A percentile compares a stretch with the other conserved stretches of the same genome.
Evolutionary conservation across 92 coral and sea anemone genomes (phyloP).

Genomic region (Zoanthus sansibaricus): DNA sequence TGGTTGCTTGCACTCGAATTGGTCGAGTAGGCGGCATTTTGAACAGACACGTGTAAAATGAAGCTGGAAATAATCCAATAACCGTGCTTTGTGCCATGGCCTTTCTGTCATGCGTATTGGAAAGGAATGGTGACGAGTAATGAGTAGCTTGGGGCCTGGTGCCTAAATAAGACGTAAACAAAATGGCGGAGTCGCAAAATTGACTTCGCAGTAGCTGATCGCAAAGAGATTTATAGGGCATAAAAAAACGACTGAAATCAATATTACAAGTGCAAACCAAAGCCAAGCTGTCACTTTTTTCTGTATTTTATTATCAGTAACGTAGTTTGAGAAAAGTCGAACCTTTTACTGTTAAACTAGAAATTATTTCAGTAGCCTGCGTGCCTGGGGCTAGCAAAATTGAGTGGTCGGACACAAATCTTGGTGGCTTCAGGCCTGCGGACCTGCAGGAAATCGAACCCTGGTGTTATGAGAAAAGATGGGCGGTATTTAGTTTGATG

Average conservation of each 20-base stretch:
- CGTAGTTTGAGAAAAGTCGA: no score
- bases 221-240: conserved; percentile 17
- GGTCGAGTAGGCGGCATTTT: conserved; percentile 36
- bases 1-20: conserved; percentile 36
- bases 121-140: conserved; percentile 28
- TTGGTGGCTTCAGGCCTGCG: no score
- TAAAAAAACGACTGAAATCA: conserved; percentile 30
- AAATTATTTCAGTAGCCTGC: no score
- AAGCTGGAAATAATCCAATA: conserved; percentile 33
- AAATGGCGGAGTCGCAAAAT: conserved; percentile 30
- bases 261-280: conserved; percentile 19
- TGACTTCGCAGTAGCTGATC: conserved; percentile 33
- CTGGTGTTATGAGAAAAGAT: no score
- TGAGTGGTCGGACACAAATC: neutral
- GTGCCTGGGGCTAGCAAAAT: neutral
- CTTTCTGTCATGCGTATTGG: conserved; percentile 7
- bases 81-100: conserved; percentile 29
- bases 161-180: conserved; percentile 4
- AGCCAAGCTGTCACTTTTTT: neutral
- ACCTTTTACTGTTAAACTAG: no score
- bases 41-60: conserved; percentile 27
- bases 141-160: conserved; percentile 41
- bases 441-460: no score
- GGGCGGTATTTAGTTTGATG: no score
- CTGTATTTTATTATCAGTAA: neutral